Base-by-base conservation (phyloP, 2,113 vertebrate species). In the Manacus vitellinus region DNA sequence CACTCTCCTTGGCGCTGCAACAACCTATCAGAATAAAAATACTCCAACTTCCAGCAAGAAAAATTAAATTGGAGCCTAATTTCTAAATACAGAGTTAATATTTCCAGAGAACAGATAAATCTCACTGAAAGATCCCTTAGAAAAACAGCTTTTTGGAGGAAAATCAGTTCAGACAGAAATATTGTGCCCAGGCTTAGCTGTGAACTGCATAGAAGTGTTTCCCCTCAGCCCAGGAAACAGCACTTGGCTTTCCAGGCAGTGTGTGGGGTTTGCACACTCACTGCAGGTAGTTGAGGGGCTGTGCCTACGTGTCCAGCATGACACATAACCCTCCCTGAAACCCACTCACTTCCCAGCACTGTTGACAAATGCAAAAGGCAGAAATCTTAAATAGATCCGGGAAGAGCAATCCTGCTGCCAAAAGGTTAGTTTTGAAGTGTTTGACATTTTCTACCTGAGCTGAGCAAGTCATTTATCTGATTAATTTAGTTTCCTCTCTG, bases 391-490 rank as follows among this genome's bases (percentile, higher is more conserved):
- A 91, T 16, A 89, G 92, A 94, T 93, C 85, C 37, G 1, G 90
- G 79, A 94, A 96, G 85, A 92, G 88, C 94, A 94, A 93, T 93
- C 65, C 88, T 22, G 78, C 82, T 93, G 88, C 95, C 95, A 86
- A 96, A 96, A 96, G 90, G 94, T 96, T 75, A 63, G 65, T 95
- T 96, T 93, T 92, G 95, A 95, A 96, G 90, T 24, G 76, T 96
- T 71, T 97, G 95, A 96, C 92, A 96, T 96, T 97, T 97, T 86
- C 94, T 43, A 78, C 88, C 79, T 8, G 47, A 75, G 92, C 37
- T 87, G 94, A 97, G 95, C 92, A 94, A 93, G 96, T 95, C 27
- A 90, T 96, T 97, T 96, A 96, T 96, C 95, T 94, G 95, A 96
- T 95, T 96, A 96, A 97, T 97, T 96, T 93, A 39, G 61, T 90